Evolutionary conservation across 2,888 invertebrate species (phyloP).

Genomic region (Hecatera dysodea): DNA sequence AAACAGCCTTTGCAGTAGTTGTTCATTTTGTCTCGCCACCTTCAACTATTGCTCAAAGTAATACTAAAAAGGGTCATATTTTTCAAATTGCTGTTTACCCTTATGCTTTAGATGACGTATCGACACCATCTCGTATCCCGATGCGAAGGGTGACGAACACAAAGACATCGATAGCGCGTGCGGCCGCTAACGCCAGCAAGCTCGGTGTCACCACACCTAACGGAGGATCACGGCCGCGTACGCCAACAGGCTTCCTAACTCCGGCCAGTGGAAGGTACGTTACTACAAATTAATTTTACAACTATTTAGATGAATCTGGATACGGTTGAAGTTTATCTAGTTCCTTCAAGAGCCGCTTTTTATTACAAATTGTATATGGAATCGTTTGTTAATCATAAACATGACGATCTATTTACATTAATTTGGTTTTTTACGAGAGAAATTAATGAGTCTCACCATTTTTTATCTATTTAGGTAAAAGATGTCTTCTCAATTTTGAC

Average conservation of each 20-base stretch:
- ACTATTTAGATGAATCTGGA: constrained; percentile 39
- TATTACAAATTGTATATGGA: constrained; percentile 11
- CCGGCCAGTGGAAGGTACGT: constrained; percentile 94
- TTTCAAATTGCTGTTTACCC: background rate
- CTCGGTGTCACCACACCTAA: constrained; percentile 91
- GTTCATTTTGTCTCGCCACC: too few relatives aligned
- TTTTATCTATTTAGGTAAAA: background rate
- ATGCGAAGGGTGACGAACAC: constrained; percentile 93
- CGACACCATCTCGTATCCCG: constrained; percentile 95
- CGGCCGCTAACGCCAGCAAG: constrained; percentile 92
- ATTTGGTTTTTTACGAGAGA: constrained; percentile 15
- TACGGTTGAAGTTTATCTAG: constrained; percentile 12
- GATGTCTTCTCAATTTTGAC: background rate
- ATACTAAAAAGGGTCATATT: too few relatives aligned
- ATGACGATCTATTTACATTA: constrained; percentile 42
- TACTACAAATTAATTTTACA: constrained; percentile 10
- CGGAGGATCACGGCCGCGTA: constrained; percentile 92
- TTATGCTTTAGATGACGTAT: constrained; percentile 91
- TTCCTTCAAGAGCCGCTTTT: constrained; percentile 1
- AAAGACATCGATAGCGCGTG: constrained; percentile 88
- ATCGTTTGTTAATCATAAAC: constrained; percentile 20
- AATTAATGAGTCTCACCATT: constrained; percentile 19
- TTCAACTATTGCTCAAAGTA: background rate
- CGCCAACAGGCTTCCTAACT: constrained; percentile 94
- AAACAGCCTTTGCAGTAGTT: too few relatives aligned